Conservation (phyloP, 2,888 invertebrate genomes). For the Lamellibrachia columna region DNA sequence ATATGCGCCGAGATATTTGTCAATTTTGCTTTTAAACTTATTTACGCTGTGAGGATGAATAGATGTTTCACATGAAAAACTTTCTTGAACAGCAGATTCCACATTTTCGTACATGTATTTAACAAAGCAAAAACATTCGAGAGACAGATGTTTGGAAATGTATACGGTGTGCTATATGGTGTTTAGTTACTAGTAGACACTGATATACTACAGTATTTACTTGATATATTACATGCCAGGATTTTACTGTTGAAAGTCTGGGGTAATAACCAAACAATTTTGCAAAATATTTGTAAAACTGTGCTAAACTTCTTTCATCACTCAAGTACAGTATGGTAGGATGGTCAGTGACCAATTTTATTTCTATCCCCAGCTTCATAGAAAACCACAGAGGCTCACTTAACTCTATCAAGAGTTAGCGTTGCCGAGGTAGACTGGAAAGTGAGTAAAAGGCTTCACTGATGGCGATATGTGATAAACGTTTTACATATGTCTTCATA, state of each 20-base stretch:
- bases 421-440: neutral
- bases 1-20: too few relatives aligned
- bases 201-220: neutral
- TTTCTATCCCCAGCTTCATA: neutral
- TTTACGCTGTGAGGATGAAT: too few relatives aligned
- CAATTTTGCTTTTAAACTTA: too few relatives aligned
- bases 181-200: too few relatives aligned
- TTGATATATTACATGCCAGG: neutral
- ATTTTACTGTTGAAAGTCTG: neutral
- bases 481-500: neutral
- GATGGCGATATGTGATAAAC: neutral
- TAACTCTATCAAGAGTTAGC: neutral
- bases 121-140: neutral
- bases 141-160: neutral
- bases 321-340: neutral
- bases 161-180: neutral
- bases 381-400: neutral
- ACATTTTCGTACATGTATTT: neutral
- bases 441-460: neutral
- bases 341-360: neutral
- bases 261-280: neutral
- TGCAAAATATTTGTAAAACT: neutral
- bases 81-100: neutral
- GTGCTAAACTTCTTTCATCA: neutral
- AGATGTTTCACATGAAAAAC: neutral